Evolutionary conservation across 2,888 invertebrate genomes (phyloP).

Genomic region (Harpalus rufipes): DNA sequence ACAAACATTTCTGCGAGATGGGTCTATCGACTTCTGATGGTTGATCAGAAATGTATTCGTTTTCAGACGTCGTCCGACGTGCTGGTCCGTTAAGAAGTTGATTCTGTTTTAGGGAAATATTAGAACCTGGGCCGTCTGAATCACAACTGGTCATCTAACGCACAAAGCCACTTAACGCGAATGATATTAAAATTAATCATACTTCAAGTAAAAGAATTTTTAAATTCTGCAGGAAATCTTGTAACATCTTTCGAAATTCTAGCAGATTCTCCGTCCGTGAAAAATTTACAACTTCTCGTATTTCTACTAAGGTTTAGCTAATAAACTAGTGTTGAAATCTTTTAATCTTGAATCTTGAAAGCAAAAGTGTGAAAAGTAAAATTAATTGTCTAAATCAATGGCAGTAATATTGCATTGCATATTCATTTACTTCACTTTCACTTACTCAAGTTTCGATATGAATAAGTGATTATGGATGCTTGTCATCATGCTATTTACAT

Average conservation of each 20-base stretch:
- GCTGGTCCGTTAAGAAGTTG: too few relatives aligned
- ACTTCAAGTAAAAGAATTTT: too few relatives aligned
- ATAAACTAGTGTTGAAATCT: constrained; percentile 1
- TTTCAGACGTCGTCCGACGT: too few relatives aligned
- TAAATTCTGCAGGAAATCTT: neutral
- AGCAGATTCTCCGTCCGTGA: neutral
- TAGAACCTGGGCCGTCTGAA: too few relatives aligned
- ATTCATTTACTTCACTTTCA: constrained; percentile 51
- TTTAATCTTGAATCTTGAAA: constrained; percentile 36
- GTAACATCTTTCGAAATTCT: neutral
- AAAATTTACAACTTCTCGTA: constrained; percentile 34
- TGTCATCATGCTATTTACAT: constrained; percentile 28
- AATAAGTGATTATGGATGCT: neutral
- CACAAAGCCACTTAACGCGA: too few relatives aligned
- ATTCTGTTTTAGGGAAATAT: too few relatives aligned
- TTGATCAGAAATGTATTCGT: too few relatives aligned
- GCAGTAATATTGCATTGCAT: constrained; percentile 23
- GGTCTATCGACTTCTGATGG: too few relatives aligned
- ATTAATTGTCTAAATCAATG: constrained; percentile 49
- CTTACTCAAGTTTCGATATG: constrained; percentile 1
- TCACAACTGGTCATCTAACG: too few relatives aligned
- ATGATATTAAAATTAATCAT: too few relatives aligned
- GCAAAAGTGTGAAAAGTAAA: constrained; percentile 51
- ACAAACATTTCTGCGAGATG: too few relatives aligned
- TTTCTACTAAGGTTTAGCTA: constrained; percentile 26